Percentiles rank a stretch among this genome's conserved stretches.
phyloP scores from a whole-genome alignment of 2,888 invertebrate species.

The Drosophila prostipennis region DNA sequence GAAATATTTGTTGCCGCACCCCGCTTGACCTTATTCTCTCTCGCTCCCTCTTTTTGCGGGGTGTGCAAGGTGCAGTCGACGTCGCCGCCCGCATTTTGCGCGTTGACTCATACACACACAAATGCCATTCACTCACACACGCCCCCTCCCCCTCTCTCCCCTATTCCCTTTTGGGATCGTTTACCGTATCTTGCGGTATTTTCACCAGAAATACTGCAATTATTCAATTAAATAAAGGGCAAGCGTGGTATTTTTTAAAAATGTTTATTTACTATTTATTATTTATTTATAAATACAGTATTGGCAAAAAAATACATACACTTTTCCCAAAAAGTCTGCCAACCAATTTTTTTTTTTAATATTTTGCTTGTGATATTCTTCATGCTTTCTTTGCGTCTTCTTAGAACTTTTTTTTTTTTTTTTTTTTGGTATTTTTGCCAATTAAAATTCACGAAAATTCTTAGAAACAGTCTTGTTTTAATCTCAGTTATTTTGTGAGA shows the following conservation, averaged over 20 bases:
- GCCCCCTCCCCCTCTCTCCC: slow-evolving; percentile 9
- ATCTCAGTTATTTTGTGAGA: not conserved
- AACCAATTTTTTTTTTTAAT: too few species aligned
- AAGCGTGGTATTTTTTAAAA: not conserved
- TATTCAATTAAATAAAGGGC: not conserved
- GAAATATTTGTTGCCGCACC: slow-evolving; percentile 74
- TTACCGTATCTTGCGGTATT: not conserved
- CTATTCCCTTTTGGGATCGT: slow-evolving; percentile 1
- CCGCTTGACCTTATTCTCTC: slow-evolving; percentile 71
- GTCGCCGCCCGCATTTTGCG: slow-evolving; percentile 36
- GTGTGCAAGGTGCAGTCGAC: slow-evolving; percentile 35
- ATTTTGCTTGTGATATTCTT: too few species aligned
- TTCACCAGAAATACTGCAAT: not conserved
- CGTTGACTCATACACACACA: slow-evolving; percentile 56
- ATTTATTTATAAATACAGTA: too few species aligned
- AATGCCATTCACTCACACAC: slow-evolving; percentile 4
- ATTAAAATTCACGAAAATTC: slow-evolving; percentile 2
- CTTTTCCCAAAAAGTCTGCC: too few species aligned
- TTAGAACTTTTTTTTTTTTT: not conserved
- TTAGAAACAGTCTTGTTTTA: not conserved
- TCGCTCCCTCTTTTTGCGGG: slow-evolving; percentile 27
- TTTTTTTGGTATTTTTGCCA: not conserved
- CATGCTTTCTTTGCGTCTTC: not conserved
- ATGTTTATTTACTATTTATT: too few species aligned
- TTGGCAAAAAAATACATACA: too few species aligned